Evolutionary conservation across 2,888 invertebrate species (phyloP), one percentile per base, ranked within the genome.

Genomic region (Drosophila infuscata): DNA sequence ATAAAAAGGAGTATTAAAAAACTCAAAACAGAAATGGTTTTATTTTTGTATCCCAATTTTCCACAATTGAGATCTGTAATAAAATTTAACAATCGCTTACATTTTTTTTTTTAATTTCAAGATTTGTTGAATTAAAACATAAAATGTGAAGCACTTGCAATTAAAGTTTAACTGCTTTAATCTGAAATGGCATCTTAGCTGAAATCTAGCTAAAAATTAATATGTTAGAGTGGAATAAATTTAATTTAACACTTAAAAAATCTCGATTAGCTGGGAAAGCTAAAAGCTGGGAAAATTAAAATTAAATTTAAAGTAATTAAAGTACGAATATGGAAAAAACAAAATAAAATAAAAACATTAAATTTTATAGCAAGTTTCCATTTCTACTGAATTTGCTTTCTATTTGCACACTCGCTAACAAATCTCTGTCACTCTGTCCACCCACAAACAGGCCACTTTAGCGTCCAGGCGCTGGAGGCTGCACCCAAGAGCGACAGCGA

Each of bases 371-470:
- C 17, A 25, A 32, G 29, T 29, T 15, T 48, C 7, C 32, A 20
- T 17, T 46, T 32, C 20, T 5, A 9, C 9, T 33, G 33, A 20
- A 30, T 56, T 43, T 29, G 30, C 57, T 70, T 59, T 32, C 57
- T 48, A 35, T 70, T 59, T 56, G 12, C 12, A 8, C 29, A 20
- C 32, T 41, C 4, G 7, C 43, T 17, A n/a, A 52, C 3, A 25
- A 32, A 35, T 30, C 56, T 15, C 25, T 38, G 0, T 1, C 5
- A 17, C 36, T 63, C 33, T 20, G 25, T 46, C 29, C 32, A 41
- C 35, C 61, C 35, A 58, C 67, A 17, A 29, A 90, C 49, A 90
- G 90, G 91, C 75, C 78, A 82, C 52, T 43, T 88, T 9, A 67
- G 74, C 48, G 77, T 67, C 48, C 76, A 84, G 20, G 82, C 83